Evolutionary conservation across 2,888 invertebrate species (phyloP), one percentile per base, ranked within the genome.

Genomic region (Mycalesis mineus): DNA sequence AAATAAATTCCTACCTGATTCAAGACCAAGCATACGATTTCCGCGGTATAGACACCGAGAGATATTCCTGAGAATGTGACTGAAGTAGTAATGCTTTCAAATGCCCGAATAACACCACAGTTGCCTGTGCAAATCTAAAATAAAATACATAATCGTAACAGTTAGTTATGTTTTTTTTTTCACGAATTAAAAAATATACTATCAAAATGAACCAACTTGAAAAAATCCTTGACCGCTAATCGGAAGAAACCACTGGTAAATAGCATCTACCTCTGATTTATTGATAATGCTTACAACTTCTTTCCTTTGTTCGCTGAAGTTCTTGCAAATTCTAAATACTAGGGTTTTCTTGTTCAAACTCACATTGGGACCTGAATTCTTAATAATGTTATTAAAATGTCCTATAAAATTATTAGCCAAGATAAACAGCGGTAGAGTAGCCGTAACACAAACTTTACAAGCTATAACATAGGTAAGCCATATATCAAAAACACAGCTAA

Each of bases 201-300:
- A 22, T 22, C 22, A 22, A 22, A 22, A 22, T 4, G 2, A 47
- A n/a, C 15, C 60, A 74, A 88, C 89, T 73, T 88, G 88, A 65
- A 90, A 88, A 65, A 75, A 75, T 17, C 87, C 88, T 58, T 82
- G 82, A 2, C 85, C 88, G 45, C 73, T 69, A 4, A 70, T 51
- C 7, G 89, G 87, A 59, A 88, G 62, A 33, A 88, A 71, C 90
- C 90, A 90, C 55, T 88, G 88, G 62, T 87, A 90, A n/a, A 83
- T 84, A 0, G 86, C 82, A 42, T 86, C 88, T 8, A 87, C 72
- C 15, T 74, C 60, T 1, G 90, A 84, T 55, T 72, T 78, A 62
- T 89, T 90, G 0, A 80, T 64, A 7, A 89, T 79, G 37, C 77
- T 74, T 33, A 88, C 71, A 1, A 65, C 62, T 62, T 79, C 82